Evolutionary conservation across 1,140 invertebrate genomes (phyloP), one percentile per base, ranked within the genome.

Genomic region (Dendrolimus punctatus): DNA sequence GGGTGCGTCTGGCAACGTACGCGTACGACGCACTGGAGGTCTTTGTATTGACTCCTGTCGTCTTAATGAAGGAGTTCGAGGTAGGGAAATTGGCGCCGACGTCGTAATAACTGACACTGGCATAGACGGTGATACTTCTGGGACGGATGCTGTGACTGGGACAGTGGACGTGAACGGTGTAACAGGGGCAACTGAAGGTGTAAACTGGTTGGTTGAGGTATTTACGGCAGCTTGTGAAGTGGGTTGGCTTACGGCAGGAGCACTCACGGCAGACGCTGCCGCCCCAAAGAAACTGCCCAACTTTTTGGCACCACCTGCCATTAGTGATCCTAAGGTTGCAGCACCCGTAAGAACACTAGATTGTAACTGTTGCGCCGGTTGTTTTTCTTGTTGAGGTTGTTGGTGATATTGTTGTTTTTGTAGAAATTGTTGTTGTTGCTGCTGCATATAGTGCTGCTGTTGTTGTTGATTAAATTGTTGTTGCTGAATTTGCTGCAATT

Each of bases 291-390:
- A 74, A 58, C 81, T 87, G 8, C 87, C 87, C 39, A 88, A 67
- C 57, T 82, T 87, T 53, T 86, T 84, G 37, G 87, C 87, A 76
- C 87, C 86, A 60, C 85, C 88, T n/a, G 81, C 85, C 72, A 87
- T 84, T 64, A 87, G 64, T 39, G 77, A 85, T n/a, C 82, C 82
- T 56, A 87, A 78, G 45, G 80, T 87, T 46, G 82, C 84, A 51
- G 76, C 86, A 48, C 85, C 87, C n/a, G 84, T 86, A 23, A 87
- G 49, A 52, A 85, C 74, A 57, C 73, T 78, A 6, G 83, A 62
- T 64, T 84, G 81, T 8, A 85, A 53, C 61, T 86, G 84, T 64
- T 80, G 81, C 8, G 79, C 57, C 40, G 80, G 72, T 37, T 73
- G 57, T 49, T 76, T 71, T 52, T 72, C 68, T 60, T 79, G 73